Conservation (phyloP, 2,797 vertebrate genomes). For the Luscinia luscinia region DNA sequence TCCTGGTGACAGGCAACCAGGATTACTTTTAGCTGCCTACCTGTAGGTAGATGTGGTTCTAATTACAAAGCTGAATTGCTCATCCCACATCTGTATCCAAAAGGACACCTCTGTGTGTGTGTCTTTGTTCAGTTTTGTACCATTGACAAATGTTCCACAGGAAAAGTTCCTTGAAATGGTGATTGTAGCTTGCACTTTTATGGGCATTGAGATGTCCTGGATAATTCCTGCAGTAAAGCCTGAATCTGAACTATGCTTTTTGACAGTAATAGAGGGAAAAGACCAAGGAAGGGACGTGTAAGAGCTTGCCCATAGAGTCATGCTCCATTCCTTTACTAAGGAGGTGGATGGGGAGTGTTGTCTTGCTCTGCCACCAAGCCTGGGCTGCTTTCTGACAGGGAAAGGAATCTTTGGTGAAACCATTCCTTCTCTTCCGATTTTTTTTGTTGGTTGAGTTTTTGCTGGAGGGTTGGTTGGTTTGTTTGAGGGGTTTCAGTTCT, state of each 20-base stretch:
- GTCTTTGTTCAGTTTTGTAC: neutral
- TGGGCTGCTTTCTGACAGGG: neutral
- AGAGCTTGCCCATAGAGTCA: neutral
- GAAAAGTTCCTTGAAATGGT: neutral
- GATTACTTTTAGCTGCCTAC: neutral
- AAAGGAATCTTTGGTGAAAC: neutral
- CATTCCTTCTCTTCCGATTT: neutral
- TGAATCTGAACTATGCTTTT: neutral
- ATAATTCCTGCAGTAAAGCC: neutral
- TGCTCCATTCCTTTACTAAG: neutral
- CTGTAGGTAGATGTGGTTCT: neutral
- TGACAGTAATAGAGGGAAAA: neutral
- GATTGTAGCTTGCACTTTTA: fast-evolving
- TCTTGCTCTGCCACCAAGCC: neutral
- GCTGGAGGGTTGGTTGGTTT: neutral
- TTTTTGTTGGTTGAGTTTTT: neutral
- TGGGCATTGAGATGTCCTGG: neutral
- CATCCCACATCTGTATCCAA: neutral
- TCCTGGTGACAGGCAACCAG: neutral
- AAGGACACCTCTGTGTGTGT: neutral
- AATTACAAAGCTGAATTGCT: neutral
- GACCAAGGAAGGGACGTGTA: neutral
- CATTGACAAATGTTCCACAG: neutral
- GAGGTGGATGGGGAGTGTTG: neutral
- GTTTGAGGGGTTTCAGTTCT: neutral